Evolutionary conservation across 2,113 vertebrate species (phyloP), one percentile per base, ranked within the genome.

Genomic region (Forbesichthys agassizii): DNA sequence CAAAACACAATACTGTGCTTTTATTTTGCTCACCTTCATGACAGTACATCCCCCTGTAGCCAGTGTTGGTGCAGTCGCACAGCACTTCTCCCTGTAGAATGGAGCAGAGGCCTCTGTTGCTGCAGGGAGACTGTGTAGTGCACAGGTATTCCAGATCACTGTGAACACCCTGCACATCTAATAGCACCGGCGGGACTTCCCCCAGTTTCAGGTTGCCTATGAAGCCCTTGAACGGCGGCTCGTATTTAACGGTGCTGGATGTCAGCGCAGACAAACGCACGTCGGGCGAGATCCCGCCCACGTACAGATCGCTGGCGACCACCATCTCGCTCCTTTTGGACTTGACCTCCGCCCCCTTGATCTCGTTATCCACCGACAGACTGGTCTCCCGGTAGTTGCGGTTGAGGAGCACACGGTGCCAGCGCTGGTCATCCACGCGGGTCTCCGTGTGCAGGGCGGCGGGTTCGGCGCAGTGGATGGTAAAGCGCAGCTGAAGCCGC

Each of bases 161-260:
- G 60, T 93, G 93, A 62, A 98, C 93, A 14, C 96, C 95, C 64
- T 98, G 96, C 63, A 95, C 95, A 36, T 95, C 94, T 86, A 97
- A 33, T 33, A 97, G 91, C 3, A 94, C 83, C 0, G 95, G 95
- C 0, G 93, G 88, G 0, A 85, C 91, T 66, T 95, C 96, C 3
- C 94, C 95, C 71, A 98, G 75, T 83, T 94, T 95, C 70, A 98
- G 84, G 86, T 96, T 95, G 81, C 91, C 94, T 71, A 98, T 87
- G 36, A 96, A 84, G 13, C 96, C 96, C 1, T 87, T 92, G 89
- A 96, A 97, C 0, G 95, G 95, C 3, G 94, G 93, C 88, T 98
- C 96, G n/a, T 97, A 97, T 85, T 98, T 98, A 51, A 96, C 95
- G 0, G 95, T 96, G 93, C 95, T 96, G 75, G 96, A 96, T 0